Evolutionary conservation across 2,797 vertebrate genomes (phyloP).

Genomic region (Heliangelus exortis): DNA sequence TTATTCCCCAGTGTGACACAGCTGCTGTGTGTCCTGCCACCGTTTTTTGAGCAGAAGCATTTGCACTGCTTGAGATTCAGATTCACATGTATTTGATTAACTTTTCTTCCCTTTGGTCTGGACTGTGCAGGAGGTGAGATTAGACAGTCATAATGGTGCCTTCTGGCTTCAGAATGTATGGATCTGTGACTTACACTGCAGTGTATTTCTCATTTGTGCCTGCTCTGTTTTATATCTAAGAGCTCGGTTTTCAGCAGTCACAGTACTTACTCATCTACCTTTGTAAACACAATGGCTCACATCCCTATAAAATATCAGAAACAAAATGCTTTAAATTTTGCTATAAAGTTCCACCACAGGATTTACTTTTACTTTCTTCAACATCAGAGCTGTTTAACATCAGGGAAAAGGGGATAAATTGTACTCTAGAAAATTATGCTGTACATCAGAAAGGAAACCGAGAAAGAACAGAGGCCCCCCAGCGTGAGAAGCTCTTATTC

Average conservation of each 20-base stretch:
- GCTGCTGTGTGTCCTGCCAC: not conserved
- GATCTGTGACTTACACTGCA: not conserved
- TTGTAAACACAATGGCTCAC: constrained; percentile 41
- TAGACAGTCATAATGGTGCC: not conserved
- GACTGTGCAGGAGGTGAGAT: not conserved
- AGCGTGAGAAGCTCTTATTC: constrained; percentile 35
- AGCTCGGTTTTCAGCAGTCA: constrained; percentile 14
- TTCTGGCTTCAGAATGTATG: constrained; percentile 2
- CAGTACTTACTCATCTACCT: not conserved
- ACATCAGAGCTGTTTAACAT: constrained; percentile 37
- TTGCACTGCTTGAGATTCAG: not conserved
- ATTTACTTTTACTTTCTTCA: constrained; percentile 60
- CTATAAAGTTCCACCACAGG: constrained; percentile 21
- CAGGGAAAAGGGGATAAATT: constrained; percentile 35
- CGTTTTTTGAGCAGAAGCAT: not conserved
- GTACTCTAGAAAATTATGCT: constrained; percentile 37
- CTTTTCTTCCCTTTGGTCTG: not conserved
- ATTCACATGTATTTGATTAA: not conserved
- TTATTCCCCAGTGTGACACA: not conserved
- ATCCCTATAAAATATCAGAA: constrained; percentile 40
- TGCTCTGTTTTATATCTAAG: constrained; percentile 12
- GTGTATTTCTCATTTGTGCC: constrained; percentile 2
- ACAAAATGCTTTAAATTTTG: constrained; percentile 50
- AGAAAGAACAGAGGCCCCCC: constrained; percentile 43
- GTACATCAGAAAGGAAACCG: constrained; percentile 53